Percentiles rank a stretch among this genome's conserved stretches.
Evolutionary conservation across 35 echinoderm and acorn worm genomes (phyloP).

Genomic region (Chiridota heheva): DNA sequence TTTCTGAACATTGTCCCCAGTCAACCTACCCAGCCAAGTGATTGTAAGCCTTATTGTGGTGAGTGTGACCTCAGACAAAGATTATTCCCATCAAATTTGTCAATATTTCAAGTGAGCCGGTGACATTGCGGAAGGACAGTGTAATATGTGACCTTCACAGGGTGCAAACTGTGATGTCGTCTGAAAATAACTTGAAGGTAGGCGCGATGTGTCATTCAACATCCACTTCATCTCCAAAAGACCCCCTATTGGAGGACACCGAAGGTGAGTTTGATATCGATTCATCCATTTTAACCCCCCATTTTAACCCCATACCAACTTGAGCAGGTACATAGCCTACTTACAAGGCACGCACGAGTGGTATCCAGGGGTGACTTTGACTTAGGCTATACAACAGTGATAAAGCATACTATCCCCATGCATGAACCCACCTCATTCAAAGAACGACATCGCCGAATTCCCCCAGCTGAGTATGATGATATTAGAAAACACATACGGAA

Average conservation of each 20-base stretch:
- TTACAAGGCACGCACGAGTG: background rate
- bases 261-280: background rate
- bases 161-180: no score
- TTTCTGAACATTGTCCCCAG: no score
- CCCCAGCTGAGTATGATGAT: constrained; percentile 23
- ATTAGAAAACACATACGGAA: constrained; percentile 5
- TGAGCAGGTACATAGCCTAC: background rate
- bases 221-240: background rate
- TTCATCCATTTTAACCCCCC: background rate
- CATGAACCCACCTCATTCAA: background rate
- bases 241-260: background rate
- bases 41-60: no score
- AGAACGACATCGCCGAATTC: constrained; percentile 4
- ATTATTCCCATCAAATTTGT: no score
- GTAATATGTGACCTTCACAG: no score
- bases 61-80: no score
- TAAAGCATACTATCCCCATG: constrained; percentile 2
- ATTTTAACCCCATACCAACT: background rate
- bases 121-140: no score
- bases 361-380: constrained; percentile 3
- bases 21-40: no score
- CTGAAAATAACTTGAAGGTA: no score
- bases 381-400: background rate
- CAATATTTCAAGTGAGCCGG: no score
- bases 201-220: background rate